These are phyloP conservation scores for Laterallus jamaicensis DNA, from an alignment of 2,113 vertebrate genomes.

Conservation along the genomic window DNA sequence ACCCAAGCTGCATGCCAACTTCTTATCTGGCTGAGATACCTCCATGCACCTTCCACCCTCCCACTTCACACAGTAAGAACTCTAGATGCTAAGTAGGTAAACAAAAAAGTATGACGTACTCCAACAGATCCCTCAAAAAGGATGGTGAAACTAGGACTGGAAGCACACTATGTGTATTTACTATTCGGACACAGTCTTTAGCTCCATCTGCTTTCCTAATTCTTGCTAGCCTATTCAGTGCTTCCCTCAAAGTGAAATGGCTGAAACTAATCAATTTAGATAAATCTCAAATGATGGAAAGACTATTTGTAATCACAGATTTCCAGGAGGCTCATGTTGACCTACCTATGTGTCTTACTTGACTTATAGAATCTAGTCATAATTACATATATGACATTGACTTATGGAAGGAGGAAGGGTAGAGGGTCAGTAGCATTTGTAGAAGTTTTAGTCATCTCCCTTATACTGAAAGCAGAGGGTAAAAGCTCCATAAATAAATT, in stretches of 20 bases:
- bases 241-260: background rate
- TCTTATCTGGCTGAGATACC: background rate
- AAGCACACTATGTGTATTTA: background rate
- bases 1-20: background rate
- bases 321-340: background rate
- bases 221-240: background rate
- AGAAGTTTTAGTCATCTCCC: background rate
- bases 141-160: background rate
- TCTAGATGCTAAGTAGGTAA: background rate
- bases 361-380: background rate
- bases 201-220: background rate
- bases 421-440: background rate
- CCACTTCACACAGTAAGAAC: background rate
- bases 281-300: background rate
- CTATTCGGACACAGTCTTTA: background rate
- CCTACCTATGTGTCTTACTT: background rate
- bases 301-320: background rate
- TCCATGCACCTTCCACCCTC: background rate
- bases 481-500: background rate
- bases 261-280: background rate
- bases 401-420: background rate
- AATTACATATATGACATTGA: background rate
- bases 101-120: background rate
- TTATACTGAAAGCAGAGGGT: background rate
- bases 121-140: background rate